Base-by-base conservation (phyloP, 2,888 invertebrate species). In the Idaea aversata region DNA sequence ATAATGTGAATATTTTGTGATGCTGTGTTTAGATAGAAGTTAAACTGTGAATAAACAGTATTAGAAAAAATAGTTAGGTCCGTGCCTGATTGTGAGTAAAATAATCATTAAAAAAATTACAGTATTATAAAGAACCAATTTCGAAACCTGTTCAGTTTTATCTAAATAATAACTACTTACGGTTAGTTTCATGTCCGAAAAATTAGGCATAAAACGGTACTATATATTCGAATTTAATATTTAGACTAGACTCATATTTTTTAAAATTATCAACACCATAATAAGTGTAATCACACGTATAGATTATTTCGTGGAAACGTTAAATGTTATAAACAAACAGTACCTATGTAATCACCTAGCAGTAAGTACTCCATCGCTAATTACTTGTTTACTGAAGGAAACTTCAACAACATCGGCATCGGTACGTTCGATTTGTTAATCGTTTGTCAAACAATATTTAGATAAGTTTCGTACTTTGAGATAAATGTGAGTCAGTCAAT, bases 371-470 rank as follows among this genome's bases (percentile, higher is more conserved):
- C 70, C 66, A 75, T 69, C 77, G 71, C 83, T 88, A 88, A 90
- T 86, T 76, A 84, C 76, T 85, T 88, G 84, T 89, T 90, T 88
- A 77, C 72, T 67, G 68, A 61, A 75, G 73, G 79, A 76, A 75
- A 81, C 80, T 80, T 82, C 76, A 80, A 80, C 77, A 71, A 75
- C 69, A 75, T 71, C 74, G 73, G 75, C 77, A 83, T 72, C 72
- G 68, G 70, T 69, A 67, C 68, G 72, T 68, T 71, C 77, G 67
- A 76, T 79, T 78, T 71, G 70, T 78, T 81, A 81, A 86, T 84
- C 77, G 75, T 75, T 80, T 74, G 77, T 76, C 81, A 83, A 83
- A 83, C 75, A 80, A 61, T 62, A 64, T 63, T 64, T 61, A 74
- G 72, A 76, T 70, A 76, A 68, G 67, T 70, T 63, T 63, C 61